phyloP scores from a whole-genome alignment of 2,113 vertebrate species.

The Sorex araneus region DNA sequence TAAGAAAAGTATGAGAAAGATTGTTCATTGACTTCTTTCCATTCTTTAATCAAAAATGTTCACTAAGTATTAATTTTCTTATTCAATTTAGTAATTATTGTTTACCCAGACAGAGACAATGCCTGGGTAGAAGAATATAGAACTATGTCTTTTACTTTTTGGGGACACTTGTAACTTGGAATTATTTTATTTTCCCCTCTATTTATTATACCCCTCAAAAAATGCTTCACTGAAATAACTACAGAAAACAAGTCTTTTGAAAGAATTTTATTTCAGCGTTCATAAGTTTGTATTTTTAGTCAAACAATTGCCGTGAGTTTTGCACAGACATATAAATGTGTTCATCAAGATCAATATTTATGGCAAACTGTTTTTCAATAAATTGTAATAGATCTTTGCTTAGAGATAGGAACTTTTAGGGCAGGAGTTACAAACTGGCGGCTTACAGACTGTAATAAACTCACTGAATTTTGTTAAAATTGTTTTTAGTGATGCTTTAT shows the following conservation, averaged over 20 bases:
- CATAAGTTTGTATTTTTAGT: neutral
- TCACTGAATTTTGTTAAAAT: neutral
- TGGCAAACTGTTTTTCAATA: neutral
- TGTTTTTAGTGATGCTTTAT: neutral
- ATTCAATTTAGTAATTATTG: neutral
- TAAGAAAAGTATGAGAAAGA: neutral
- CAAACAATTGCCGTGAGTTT: neutral
- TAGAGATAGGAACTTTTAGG: neutral
- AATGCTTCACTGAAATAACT: neutral
- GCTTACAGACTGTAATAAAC: neutral
- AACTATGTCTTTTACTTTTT: neutral
- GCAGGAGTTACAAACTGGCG: constrained; percentile 23
- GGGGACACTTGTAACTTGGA: neutral
- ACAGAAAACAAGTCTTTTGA: neutral
- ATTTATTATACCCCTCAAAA: neutral
- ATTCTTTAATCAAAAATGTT: neutral
- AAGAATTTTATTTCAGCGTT: neutral
- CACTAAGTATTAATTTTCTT: neutral
- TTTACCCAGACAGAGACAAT: neutral
- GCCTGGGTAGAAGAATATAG: neutral
- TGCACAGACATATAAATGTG: neutral
- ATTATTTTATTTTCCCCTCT: neutral
- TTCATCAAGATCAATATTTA: neutral
- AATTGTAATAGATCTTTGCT: neutral
- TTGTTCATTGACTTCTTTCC: neutral